Evolutionary conservation across 2,888 invertebrate species (phyloP), one percentile per base, ranked within the genome.

Genomic region (Athetis lepigone): DNA sequence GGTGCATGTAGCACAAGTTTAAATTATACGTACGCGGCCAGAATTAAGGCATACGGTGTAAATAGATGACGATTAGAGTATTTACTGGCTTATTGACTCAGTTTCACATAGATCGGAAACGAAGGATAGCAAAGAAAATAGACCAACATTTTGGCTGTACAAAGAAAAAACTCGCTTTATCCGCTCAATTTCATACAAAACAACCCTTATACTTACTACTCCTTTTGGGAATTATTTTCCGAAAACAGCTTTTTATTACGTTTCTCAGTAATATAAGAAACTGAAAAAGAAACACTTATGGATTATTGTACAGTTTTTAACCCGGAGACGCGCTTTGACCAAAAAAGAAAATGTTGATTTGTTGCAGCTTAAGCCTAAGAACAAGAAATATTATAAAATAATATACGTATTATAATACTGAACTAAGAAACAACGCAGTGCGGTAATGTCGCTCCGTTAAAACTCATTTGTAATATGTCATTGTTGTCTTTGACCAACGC

Each of bases 21-120:
- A 77, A 76, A 81, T 81, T 70, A 75, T 73, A 58, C 27, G 61
- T 52, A 86, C 85, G 85, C 80, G 82, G 56, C 19, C 63, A 57
- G 85, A 85, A 85, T 86, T 66, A 71, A 70, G 58, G 73, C 75
- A 79, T 46, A 58, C 46, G 39, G 55, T 67, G 72, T 71, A 62
- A 74, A 66, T 70, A 66, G 64, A 58, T 60, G 46, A 71, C 65
- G 69, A 78, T 77, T 70, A 75, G 46, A 58, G 16, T 47, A 25
- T 27, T 23, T 74, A 62, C 33, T 50, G 56, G 33, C 52, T 40
- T 72, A 51, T 73, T 72, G 49, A 63, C 59, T 45, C 40, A 60
- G 43, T 50, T 59, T 59, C 57, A 62, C 45, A 33, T 33, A 25
- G 6, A 46, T 52, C 43, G 19, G n/a, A 39, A 36, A 51, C 7